Evolutionary conservation across 2,113 vertebrate genomes (phyloP).

Genomic region (Cynopterus brachyotis): DNA sequence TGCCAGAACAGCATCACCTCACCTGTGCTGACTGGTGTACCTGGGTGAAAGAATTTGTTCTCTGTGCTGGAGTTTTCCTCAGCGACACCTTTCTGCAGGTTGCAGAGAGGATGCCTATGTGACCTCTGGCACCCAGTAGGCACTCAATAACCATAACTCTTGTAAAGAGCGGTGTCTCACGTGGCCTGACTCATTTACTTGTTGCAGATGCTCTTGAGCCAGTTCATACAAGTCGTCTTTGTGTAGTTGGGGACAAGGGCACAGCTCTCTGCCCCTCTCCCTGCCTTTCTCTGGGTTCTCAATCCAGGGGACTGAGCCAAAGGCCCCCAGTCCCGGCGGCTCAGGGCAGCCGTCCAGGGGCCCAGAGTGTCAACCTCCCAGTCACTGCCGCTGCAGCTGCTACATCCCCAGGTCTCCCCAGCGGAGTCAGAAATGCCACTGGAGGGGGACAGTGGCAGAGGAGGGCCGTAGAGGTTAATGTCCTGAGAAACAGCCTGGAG

Average conservation of each 20-base stretch:
- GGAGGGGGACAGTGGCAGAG: slow-evolving; percentile 85
- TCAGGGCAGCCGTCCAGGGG: not conserved
- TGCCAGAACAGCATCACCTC: not conserved
- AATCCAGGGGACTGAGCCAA: not conserved
- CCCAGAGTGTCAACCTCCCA: not conserved
- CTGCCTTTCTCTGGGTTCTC: not conserved
- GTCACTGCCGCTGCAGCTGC: not conserved
- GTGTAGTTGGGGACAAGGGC: not conserved
- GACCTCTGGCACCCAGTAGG: not conserved
- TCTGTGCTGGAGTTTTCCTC: not conserved
- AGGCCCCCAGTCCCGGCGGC: not conserved
- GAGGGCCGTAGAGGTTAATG: slow-evolving; percentile 87
- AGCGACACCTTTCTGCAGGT: not conserved
- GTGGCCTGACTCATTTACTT: not conserved
- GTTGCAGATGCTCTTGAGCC: not conserved
- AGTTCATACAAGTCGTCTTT: not conserved
- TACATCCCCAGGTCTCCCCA: slow-evolving; percentile 75
- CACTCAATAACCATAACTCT: not conserved
- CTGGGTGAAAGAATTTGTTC: not conserved
- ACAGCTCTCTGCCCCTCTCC: not conserved
- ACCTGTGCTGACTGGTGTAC: not conserved
- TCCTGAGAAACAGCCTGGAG: slow-evolving; percentile 87
- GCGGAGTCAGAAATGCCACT: slow-evolving; percentile 83
- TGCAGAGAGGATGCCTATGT: not conserved
- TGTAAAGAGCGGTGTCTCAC: not conserved